A percentile compares a stretch with the other conserved stretches of the same genome.
Conservation (phyloP, 2,797 vertebrate genomes). For the Rhynchonycteris naso region DNA sequence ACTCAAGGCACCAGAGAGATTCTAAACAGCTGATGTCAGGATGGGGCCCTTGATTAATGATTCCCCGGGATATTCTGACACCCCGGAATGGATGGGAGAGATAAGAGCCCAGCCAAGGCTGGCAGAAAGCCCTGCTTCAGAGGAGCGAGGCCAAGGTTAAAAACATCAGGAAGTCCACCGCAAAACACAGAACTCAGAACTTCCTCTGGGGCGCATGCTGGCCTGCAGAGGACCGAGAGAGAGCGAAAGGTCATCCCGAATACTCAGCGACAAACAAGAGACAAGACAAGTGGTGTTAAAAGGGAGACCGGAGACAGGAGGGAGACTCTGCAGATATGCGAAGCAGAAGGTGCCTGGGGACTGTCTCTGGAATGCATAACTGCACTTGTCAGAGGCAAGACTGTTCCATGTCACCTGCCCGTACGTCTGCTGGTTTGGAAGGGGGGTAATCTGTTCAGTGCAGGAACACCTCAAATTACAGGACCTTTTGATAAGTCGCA, state of each 20-base stretch:
- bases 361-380: neutral
- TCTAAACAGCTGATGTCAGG: slow-evolving; percentile 82
- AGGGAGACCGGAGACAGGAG: slow-evolving; percentile 56
- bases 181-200: slow-evolving; percentile 66
- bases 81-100: slow-evolving; percentile 84
- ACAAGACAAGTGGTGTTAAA: slow-evolving; percentile 72
- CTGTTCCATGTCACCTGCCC: neutral
- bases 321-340: slow-evolving; percentile 16
- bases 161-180: slow-evolving; percentile 72
- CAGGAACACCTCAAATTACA: neutral
- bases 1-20: slow-evolving; percentile 72
- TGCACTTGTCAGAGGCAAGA: slow-evolving; percentile 43
- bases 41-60: slow-evolving; percentile 84
- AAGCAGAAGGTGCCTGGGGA: neutral
- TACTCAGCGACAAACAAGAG: slow-evolving; percentile 66
- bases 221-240: slow-evolving; percentile 70
- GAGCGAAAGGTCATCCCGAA: slow-evolving; percentile 75
- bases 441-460: neutral
- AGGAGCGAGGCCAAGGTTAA: slow-evolving; percentile 84
- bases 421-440: neutral
- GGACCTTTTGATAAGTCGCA: neutral
- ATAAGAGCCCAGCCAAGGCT: slow-evolving; percentile 79
- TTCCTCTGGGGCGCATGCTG: slow-evolving; percentile 76
- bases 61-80: slow-evolving; percentile 84
- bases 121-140: slow-evolving; percentile 69